Percentiles rank a stretch among this genome's conserved stretches.
phyloP scores from a whole-genome alignment of 2,888 invertebrate genomes.

The Caenorhabditis drosophilae region DNA sequence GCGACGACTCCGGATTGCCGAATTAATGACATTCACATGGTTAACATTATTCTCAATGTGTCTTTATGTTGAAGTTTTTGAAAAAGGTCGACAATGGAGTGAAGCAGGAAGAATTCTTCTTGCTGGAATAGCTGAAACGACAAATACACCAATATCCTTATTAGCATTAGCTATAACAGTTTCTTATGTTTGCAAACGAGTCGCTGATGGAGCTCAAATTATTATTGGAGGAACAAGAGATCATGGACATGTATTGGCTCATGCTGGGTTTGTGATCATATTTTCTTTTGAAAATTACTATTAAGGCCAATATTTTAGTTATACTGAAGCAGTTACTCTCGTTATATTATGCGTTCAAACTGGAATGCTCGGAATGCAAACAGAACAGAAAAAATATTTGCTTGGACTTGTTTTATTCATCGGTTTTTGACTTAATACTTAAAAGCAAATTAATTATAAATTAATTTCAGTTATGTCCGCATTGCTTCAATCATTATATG shows the following conservation, averaged over 20 bases:
- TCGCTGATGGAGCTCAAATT: slow-evolving; percentile 42
- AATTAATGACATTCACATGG: slow-evolving; percentile 73
- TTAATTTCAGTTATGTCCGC: slow-evolving; percentile 71
- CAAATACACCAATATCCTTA: slow-evolving; percentile 72
- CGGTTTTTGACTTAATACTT: slow-evolving; percentile 22
- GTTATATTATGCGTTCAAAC: slow-evolving; percentile 73
- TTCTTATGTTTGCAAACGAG: slow-evolving; percentile 48
- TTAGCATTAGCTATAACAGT: slow-evolving; percentile 73
- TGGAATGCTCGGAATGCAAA: slow-evolving; percentile 72
- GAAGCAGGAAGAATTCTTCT: slow-evolving; percentile 52
- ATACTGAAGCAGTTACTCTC: slow-evolving; percentile 74
- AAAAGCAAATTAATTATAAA: background rate
- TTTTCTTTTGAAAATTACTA: background rate
- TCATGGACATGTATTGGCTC: slow-evolving; percentile 49
- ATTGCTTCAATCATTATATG: slow-evolving; percentile 74
- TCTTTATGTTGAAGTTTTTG: slow-evolving; percentile 68
- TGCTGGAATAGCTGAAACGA: slow-evolving; percentile 59
- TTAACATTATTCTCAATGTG: slow-evolving; percentile 71
- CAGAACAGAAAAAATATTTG: slow-evolving; percentile 72
- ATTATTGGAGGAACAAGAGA: slow-evolving; percentile 42
- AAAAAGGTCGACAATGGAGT: slow-evolving; percentile 53
- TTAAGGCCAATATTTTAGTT: too few relatives aligned
- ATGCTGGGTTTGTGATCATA: slow-evolving; percentile 41
- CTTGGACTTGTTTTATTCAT: slow-evolving; percentile 74
- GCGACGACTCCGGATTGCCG: slow-evolving; percentile 71